Evolutionary conservation across 2,113 vertebrate genomes (phyloP), one percentile per base, ranked within the genome.

Genomic region (Alouatta palliata): DNA sequence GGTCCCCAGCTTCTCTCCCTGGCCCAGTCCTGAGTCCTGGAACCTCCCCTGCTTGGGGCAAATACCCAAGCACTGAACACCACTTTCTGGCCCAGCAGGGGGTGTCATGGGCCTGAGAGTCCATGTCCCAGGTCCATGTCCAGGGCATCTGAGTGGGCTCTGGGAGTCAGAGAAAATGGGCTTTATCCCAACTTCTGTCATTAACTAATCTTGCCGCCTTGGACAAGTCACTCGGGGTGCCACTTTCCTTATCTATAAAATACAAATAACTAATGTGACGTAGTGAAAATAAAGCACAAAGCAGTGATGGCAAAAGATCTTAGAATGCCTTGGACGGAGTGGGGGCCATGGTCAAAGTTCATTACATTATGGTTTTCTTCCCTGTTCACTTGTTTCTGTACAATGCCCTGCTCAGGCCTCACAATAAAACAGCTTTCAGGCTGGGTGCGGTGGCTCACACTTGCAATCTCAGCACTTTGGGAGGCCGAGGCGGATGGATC

Each of bases 201-300:
- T 58, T 49, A 66, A 9, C 66, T 54, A 40, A 47, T 87, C 43
- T 37, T 90, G 75, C 37, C 43, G 40, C 37, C 56, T 76, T 95
- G 21, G 54, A 37, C 49, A 91, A 64, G 64, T 89, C 20, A 80
- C 20, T 93, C 58, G 64, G 49, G 87, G 35, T 6, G 35, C 6
- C 37, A 54, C 49, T 84, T 93, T 87, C n/a, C 32, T 96, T 61
- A 56, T 82, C 70, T 92, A 19, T 85, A 87, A 95, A 91, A 30
- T 32, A 75, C 40, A 45, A 79, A 83, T 87, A 75, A 61, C n/a
- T 43, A 54, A 77, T n/a, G 52, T 21, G 61, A 91, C 27, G 64
- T 32, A n/a, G 76, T 77, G 80, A 90, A 87, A 79, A 79, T 64
- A 70, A 91, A 87, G 49, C 25, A 66, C 9, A 45, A 73, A 91